phyloP scores from a whole-genome alignment of 2,113 vertebrate species.

The Tychaedon coryphoeus region DNA sequence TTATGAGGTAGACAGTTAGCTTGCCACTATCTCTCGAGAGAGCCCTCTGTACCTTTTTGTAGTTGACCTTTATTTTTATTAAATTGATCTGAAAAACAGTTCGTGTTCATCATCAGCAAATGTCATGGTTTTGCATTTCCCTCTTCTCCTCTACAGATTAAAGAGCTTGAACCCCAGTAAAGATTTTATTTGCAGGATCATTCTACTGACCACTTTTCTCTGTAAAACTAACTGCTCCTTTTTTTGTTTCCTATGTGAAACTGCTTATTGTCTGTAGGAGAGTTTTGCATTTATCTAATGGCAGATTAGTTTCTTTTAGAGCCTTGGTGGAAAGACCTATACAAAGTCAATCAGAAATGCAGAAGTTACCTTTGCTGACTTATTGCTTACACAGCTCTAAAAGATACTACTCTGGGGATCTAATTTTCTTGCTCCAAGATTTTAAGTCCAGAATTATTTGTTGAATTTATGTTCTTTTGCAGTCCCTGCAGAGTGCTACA shows the following conservation, averaged over 20 bases:
- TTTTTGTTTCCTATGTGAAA: not conserved
- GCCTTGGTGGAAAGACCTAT: not conserved
- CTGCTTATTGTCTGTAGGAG: not conserved
- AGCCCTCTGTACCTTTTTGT: not conserved
- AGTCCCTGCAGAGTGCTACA: not conserved
- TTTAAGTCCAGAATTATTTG: conserved; percentile 23
- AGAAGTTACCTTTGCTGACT: not conserved
- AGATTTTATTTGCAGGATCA: not conserved
- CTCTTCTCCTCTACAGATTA: not conserved
- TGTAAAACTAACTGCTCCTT: not conserved
- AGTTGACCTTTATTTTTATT: not conserved
- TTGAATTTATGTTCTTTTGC: conserved; percentile 38
- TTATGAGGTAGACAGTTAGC: not conserved
- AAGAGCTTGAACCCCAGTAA: not conserved
- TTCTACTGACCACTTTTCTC: not conserved
- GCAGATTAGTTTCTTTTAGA: not conserved
- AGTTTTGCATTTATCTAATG: not conserved
- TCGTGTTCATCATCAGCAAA: not conserved
- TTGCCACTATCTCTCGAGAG: not conserved
- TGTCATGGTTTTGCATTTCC: not conserved
- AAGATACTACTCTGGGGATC: not conserved
- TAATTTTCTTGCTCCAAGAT: not conserved
- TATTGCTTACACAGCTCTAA: not conserved
- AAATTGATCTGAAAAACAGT: not conserved
- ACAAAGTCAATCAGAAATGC: not conserved